Evolutionary conservation across 2,113 vertebrate genomes (phyloP).

Genomic region (Terrapene triunguis): DNA sequence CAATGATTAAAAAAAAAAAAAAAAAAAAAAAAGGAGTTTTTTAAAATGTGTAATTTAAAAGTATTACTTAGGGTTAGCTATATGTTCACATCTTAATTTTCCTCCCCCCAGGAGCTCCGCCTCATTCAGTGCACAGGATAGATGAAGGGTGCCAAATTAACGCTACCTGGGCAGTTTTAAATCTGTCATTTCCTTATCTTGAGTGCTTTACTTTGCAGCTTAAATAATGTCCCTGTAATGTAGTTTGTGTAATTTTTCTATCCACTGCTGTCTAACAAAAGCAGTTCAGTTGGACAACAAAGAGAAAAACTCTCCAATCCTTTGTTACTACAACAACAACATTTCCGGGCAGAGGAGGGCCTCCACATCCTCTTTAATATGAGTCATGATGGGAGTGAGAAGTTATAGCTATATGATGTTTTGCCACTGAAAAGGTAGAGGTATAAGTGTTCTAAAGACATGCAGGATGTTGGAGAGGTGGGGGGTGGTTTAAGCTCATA

Average conservation of each 20-base stretch:
- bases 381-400: rapidly evolving
- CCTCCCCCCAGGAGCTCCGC: not conserved
- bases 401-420: not conserved
- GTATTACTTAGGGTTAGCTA: not conserved
- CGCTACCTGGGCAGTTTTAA: not conserved
- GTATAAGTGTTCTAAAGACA: not conserved
- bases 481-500: not conserved
- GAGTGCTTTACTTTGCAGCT: not conserved
- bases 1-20: not conserved
- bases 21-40: too few species aligned
- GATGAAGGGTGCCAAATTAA: not conserved
- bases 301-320: not conserved
- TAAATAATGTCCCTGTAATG: not conserved
- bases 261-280: not conserved
- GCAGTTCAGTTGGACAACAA: not conserved
- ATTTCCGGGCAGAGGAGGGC: not conserved
- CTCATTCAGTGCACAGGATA: not conserved
- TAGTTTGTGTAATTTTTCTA: not conserved
- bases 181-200: not conserved
- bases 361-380: not conserved
- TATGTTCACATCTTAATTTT: not conserved
- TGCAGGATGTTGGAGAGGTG: not conserved
- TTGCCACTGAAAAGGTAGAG: not conserved
- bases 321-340: not conserved
- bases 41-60: not conserved